phyloP scores from a whole-genome alignment of 2,797 vertebrate genomes.

The Brachyrhaphis roseni region DNA sequence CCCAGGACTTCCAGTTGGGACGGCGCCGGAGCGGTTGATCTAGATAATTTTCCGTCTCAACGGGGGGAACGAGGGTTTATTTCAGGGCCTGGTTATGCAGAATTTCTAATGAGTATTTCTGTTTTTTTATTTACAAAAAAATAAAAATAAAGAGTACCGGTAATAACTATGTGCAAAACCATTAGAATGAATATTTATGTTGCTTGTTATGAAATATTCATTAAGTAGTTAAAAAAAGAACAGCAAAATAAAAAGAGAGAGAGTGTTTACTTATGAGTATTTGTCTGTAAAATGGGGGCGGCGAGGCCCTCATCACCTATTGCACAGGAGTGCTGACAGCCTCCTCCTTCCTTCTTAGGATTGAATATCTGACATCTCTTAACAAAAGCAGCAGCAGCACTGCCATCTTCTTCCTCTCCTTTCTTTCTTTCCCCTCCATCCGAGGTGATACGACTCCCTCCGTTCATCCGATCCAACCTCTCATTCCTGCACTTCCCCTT shows the following conservation, averaged over 20 bases:
- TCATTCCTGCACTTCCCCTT: slow-evolving; percentile 76
- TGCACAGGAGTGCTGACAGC: slow-evolving; percentile 85
- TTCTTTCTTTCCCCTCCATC: slow-evolving; percentile 75
- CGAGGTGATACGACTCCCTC: slow-evolving; percentile 85
- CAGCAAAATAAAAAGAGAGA: slow-evolving; percentile 59
- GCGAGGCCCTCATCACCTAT: slow-evolving; percentile 68
- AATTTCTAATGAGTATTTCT: slow-evolving; percentile 99
- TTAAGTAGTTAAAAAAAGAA: slow-evolving; percentile 84
- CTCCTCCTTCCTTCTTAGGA: slow-evolving; percentile 72
- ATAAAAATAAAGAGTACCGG: slow-evolving; percentile 82
- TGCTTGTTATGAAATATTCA: slow-evolving; percentile 98
- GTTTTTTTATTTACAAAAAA: slow-evolving; percentile 77
- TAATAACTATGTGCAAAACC: slow-evolving; percentile 98
- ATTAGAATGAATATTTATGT: slow-evolving; percentile 99
- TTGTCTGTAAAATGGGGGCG: slow-evolving; percentile 69
- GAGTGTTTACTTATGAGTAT: slow-evolving; percentile 67
- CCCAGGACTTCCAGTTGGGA: slow-evolving; percentile 37
- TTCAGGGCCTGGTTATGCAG: slow-evolving; percentile 85
- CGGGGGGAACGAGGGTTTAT: slow-evolving; percentile 62
- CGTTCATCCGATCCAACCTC: slow-evolving; percentile 81
- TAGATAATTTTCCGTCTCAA: slow-evolving; percentile 50
- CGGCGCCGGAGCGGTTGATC: slow-evolving; percentile 57
- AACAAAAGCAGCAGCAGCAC: slow-evolving; percentile 79
- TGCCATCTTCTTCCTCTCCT: slow-evolving; percentile 82
- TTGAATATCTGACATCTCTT: slow-evolving; percentile 93